Conservation (phyloP, 2,113 vertebrate species). For the Corythornis madagascariensis region DNA sequence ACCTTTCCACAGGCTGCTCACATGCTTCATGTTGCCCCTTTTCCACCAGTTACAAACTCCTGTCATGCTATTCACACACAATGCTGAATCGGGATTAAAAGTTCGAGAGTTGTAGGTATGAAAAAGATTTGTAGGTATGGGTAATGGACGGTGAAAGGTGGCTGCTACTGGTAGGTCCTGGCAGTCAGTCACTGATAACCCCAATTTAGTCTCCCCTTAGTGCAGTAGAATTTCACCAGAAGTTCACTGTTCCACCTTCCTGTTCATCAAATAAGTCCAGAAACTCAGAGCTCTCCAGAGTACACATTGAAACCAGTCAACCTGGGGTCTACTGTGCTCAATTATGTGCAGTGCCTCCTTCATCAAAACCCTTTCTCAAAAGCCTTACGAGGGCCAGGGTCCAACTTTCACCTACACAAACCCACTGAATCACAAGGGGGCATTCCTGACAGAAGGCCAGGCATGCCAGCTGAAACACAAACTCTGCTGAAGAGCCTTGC, state of each 20-base stretch:
- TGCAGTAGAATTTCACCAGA: neutral
- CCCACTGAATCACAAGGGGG: neutral
- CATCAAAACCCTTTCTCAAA: neutral
- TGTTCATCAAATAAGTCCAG: neutral
- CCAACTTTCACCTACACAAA: neutral
- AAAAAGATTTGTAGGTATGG: neutral
- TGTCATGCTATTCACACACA: neutral
- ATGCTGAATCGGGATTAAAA: neutral
- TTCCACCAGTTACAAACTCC: neutral
- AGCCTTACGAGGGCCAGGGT: neutral
- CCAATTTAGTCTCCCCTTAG: neutral
- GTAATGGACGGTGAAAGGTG: neutral
- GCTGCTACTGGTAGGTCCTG: neutral
- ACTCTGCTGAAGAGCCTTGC: neutral
- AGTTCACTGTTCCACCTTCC: neutral
- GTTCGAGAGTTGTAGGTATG: neutral
- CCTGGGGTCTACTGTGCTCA: neutral
- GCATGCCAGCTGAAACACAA: neutral
- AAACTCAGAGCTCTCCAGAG: neutral
- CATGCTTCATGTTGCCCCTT: neutral
- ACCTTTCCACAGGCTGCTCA: neutral
- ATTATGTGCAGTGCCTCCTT: neutral
- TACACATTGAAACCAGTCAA: neutral
- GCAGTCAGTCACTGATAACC: neutral
- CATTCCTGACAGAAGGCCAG: neutral